A percentile compares a stretch with the other conserved stretches of the same genome.
These are phyloP conservation scores for Drosophila watanabei DNA, from an alignment of 1,140 invertebrate genomes.

Conservation along the genomic window DNA sequence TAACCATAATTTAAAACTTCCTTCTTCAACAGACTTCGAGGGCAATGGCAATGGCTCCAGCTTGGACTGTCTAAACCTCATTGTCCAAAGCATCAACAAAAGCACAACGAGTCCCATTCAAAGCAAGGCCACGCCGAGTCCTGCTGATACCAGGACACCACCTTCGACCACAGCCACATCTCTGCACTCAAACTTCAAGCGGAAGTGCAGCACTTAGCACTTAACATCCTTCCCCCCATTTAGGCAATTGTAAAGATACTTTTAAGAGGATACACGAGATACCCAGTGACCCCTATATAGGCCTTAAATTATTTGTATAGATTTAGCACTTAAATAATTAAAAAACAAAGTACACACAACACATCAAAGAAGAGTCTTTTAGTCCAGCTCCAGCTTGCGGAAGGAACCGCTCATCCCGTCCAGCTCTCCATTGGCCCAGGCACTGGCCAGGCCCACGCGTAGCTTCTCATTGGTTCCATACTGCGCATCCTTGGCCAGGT, in stretches of 20 bases:
- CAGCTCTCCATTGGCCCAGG: conserved; percentile 64
- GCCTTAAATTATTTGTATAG: conserved; percentile 66
- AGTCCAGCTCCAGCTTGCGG: conserved; percentile 84
- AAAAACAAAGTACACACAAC: conserved; percentile 31
- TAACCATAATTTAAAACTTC: not conserved
- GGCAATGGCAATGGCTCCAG: conserved; percentile 86
- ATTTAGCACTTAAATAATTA: conserved; percentile 64
- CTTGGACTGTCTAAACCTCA: conserved; percentile 88
- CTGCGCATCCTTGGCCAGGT: conserved; percentile 86
- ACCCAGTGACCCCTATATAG: conserved; percentile 66
- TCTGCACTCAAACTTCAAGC: conserved; percentile 76
- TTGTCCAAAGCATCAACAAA: conserved; percentile 89
- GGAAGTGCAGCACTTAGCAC: conserved; percentile 78
- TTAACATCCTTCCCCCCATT: not conserved
- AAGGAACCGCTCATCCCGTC: conserved; percentile 86
- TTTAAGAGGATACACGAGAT: conserved; percentile 76
- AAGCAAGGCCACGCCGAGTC: conserved; percentile 22
- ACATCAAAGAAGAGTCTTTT: not conserved
- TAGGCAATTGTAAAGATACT: conserved; percentile 69
- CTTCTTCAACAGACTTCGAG: conserved; percentile 45
- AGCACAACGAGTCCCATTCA: conserved; percentile 53
- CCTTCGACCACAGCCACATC: conserved; percentile 23
- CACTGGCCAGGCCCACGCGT: conserved; percentile 71
- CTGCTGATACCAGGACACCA: conserved; percentile 33
- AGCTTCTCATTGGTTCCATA: conserved; percentile 87